Evolutionary conservation across 2,888 invertebrate genomes (phyloP).

Genomic region (Lasioglossum calceatum): DNA sequence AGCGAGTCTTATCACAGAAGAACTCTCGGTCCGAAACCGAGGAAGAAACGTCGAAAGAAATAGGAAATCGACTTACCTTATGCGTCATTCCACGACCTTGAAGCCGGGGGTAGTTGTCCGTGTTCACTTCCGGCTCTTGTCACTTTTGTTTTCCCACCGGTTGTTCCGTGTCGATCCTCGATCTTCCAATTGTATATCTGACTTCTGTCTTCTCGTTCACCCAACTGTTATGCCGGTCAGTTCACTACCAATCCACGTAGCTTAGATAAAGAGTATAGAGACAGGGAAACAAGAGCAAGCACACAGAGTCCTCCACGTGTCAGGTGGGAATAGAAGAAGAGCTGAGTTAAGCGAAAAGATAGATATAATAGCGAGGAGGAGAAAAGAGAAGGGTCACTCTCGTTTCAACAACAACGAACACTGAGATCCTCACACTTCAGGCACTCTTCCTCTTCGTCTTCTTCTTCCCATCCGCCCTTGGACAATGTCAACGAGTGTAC

Average conservation of each 20-base stretch:
- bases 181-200: not conserved
- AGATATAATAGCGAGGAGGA: not conserved
- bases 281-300: constrained; percentile 13
- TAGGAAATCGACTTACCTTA: constrained; percentile 77
- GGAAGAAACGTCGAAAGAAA: constrained; percentile 13
- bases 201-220: not conserved
- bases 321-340: constrained; percentile 42
- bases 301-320: constrained; percentile 3
- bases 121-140: constrained; percentile 59
- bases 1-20: not conserved
- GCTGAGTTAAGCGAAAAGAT: constrained; percentile 15
- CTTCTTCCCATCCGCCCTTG: not conserved
- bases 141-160: constrained; percentile 52
- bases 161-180: not conserved
- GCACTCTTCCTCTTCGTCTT: constrained; percentile 57
- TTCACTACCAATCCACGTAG: constrained; percentile 37
- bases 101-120: constrained; percentile 61
- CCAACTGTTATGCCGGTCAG: constrained; percentile 8
- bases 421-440: constrained; percentile 65
- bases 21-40: not conserved
- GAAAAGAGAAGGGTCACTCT: constrained; percentile 48
- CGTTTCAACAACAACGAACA: constrained; percentile 63
- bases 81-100: constrained; percentile 82
- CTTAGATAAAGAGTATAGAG: not conserved
- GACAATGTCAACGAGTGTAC: not conserved